Conservation (phyloP, 2,113 vertebrate species). For the Vidua macroura region DNA sequence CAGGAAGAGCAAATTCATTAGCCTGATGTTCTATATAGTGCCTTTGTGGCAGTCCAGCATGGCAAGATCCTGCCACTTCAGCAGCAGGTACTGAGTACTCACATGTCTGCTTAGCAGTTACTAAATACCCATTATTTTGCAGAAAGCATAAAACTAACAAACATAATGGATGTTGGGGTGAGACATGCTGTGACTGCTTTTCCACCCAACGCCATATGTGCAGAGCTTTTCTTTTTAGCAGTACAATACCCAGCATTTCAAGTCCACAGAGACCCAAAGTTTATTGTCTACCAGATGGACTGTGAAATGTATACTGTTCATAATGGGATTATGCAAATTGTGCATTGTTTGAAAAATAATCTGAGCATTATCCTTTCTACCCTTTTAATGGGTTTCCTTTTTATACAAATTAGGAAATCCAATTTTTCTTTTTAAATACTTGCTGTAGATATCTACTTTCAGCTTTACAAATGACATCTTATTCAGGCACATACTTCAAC, state of each 20-base stretch:
- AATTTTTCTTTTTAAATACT: conserved; percentile 65
- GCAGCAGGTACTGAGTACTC: background rate
- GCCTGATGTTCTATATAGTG: background rate
- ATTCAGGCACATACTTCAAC: conserved; percentile 55
- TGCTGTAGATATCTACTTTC: conserved; percentile 70
- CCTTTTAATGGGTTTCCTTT: conserved; percentile 52
- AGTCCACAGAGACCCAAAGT: conserved; percentile 48
- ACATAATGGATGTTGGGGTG: background rate
- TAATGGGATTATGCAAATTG: conserved; percentile 74
- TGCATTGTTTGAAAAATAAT: conserved; percentile 75
- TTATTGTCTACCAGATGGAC: conserved; percentile 69
- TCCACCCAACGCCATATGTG: conserved; percentile 50
- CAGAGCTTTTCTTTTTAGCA: conserved; percentile 47
- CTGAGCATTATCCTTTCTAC: conserved; percentile 60
- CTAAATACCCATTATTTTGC: conserved; percentile 2
- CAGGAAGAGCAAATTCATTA: background rate
- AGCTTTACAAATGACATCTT: conserved; percentile 61
- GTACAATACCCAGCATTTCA: conserved; percentile 63
- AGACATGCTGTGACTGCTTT: conserved; percentile 42
- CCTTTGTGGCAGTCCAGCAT: background rate
- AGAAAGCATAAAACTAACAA: conserved; percentile 28
- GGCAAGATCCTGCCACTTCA: background rate
- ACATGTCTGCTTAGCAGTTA: background rate
- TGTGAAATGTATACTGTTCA: conserved; percentile 66
- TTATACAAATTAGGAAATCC: conserved; percentile 70